A percentile compares a stretch with the other conserved stretches of the same genome.
Evolutionary conservation across 2,888 invertebrate genomes (phyloP).

Genomic region (Tinea pellionella): DNA sequence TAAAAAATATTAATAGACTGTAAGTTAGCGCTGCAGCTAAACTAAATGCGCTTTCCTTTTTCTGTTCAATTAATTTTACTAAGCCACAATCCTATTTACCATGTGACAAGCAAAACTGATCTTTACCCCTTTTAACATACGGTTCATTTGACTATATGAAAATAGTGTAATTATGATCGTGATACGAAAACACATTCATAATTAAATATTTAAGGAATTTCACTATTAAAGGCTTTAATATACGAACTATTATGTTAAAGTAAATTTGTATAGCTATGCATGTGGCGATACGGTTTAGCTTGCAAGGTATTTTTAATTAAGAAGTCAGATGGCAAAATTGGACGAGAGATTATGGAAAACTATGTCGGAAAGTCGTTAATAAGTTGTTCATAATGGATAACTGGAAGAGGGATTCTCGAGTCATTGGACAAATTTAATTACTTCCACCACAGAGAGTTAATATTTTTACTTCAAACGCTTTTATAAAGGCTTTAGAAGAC

Average conservation of each 20-base stretch:
- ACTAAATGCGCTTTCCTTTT: neutral
- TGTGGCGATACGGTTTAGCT: slow-evolving; percentile 11
- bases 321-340: neutral
- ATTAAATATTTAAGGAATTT: neutral
- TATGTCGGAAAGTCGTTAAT: neutral
- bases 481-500: neutral
- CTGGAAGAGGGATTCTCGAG: neutral
- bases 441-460: neutral
- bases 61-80: neutral
- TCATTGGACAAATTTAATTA: slow-evolving; percentile 3
- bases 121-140: too few species aligned
- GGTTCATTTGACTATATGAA: too few species aligned
- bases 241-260: neutral
- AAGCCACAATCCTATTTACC: neutral
- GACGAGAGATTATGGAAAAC: neutral
- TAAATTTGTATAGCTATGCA: neutral
- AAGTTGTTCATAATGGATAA: neutral
- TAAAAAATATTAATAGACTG: neutral
- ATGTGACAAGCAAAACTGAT: too few species aligned
- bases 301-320: slow-evolving; percentile 54
- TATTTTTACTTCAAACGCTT: neutral
- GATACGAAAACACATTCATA: neutral
- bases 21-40: neutral
- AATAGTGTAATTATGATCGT: too few species aligned
- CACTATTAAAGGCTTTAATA: neutral